Evolutionary conservation across 1,140 invertebrate genomes (phyloP).

Genomic region (Daktulosphaira vitifoliae): DNA sequence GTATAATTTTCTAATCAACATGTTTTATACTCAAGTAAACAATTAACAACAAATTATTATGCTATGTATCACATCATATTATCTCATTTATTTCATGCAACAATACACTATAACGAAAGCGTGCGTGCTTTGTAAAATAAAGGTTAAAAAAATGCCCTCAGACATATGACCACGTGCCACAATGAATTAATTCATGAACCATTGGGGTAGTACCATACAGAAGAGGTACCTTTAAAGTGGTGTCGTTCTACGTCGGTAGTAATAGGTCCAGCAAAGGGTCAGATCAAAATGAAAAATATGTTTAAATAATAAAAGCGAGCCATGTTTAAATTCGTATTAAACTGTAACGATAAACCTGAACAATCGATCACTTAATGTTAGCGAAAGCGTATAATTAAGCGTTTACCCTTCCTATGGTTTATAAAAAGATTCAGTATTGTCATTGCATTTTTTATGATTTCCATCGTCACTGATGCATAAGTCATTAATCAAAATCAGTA

Average conservation of each 20-base stretch:
- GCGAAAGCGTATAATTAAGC: constrained; percentile 18
- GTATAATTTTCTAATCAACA: too few relatives aligned
- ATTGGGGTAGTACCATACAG: constrained; percentile 3
- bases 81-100: too few relatives aligned
- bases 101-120: too few relatives aligned
- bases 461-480: constrained; percentile 20
- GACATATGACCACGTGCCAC: constrained; percentile 25
- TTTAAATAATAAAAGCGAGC: constrained; percentile 17
- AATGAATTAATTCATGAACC: constrained; percentile 28
- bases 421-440: constrained; percentile 8
- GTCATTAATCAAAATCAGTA: constrained; percentile 29
- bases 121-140: too few relatives aligned
- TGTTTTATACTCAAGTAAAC: too few relatives aligned
- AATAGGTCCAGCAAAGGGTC: constrained; percentile 15
- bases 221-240: too few relatives aligned
- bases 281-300: constrained; percentile 17
- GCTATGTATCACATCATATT: too few relatives aligned
- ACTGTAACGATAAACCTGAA: constrained; percentile 6
- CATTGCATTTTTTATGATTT: not conserved
- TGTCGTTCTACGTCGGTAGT: too few relatives aligned
- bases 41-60: too few relatives aligned
- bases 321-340: constrained; percentile 24
- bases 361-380: constrained; percentile 15
- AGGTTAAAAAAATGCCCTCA: not conserved
- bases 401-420: not conserved